phyloP scores from a whole-genome alignment of 2,888 invertebrate genomes.

The Psylliodes chrysocephalus region DNA sequence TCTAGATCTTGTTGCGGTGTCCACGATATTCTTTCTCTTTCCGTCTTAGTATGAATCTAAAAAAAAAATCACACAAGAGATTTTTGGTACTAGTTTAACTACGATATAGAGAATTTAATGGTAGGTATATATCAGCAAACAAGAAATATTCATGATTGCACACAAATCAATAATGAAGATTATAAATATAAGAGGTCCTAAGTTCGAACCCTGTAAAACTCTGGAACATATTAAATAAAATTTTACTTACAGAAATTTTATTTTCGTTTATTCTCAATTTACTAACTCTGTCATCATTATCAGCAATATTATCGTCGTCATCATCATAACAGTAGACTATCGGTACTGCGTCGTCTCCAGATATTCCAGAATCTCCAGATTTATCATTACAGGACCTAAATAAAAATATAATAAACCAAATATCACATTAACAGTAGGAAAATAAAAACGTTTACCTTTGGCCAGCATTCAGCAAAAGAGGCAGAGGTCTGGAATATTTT shows the following conservation, averaged over 20 bases:
- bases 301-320: slow-evolving; percentile 40
- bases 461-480: slow-evolving; percentile 65
- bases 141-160: no score
- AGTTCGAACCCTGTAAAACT: no score
- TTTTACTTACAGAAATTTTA: slow-evolving; percentile 21
- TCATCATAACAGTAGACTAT: slow-evolving; percentile 67
- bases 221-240: no score
- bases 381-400: slow-evolving; percentile 70
- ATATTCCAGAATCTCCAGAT: slow-evolving; percentile 86
- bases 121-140: no score
- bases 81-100: no score
- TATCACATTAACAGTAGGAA: not conserved
- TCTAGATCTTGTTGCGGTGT: slow-evolving; percentile 87
- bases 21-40: slow-evolving; percentile 68
- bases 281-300: slow-evolving; percentile 3
- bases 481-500: slow-evolving; percentile 66
- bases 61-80: no score
- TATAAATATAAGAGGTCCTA: no score
- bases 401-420: slow-evolving; percentile 39
- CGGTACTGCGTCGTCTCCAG: slow-evolving; percentile 74
- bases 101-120: no score
- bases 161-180: no score
- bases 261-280: not conserved
- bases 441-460: slow-evolving; percentile 53
- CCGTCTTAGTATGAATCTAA: slow-evolving; percentile 32